phyloP scores from a whole-genome alignment of 2,888 invertebrate species.

The Idaea aversata region DNA sequence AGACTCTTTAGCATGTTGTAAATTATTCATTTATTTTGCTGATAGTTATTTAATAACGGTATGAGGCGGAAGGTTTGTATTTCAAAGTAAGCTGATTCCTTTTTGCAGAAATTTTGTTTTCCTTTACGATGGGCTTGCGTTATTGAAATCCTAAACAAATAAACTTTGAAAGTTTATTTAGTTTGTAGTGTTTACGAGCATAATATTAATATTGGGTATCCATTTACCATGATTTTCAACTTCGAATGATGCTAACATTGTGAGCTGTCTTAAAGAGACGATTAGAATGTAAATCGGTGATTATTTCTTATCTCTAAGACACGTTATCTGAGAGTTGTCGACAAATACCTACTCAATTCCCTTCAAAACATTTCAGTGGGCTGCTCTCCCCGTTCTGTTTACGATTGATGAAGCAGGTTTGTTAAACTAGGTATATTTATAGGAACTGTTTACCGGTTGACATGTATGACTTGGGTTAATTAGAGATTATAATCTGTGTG shows the following conservation, averaged over 20 bases:
- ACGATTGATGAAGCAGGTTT: constrained; percentile 43
- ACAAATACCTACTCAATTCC: constrained; percentile 33
- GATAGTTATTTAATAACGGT: constrained; percentile 3
- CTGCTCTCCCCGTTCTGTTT: constrained; percentile 18
- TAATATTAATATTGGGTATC: constrained; percentile 5
- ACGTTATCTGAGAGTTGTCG: constrained; percentile 33
- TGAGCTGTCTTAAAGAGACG: constrained; percentile 22
- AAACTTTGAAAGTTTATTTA: constrained; percentile 20
- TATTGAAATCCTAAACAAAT: constrained; percentile 34
- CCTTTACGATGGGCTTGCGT: constrained; percentile 21
- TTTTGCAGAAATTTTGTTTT: constrained; percentile 18
- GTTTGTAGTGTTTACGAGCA: constrained; percentile 18
- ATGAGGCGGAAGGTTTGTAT: neutral
- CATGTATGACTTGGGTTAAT: constrained; percentile 57
- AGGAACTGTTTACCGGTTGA: constrained; percentile 38
- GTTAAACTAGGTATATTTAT: constrained; percentile 37
- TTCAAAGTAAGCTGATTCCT: neutral
- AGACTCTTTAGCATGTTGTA: neutral
- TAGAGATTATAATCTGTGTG: constrained; percentile 59
- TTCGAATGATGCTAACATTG: constrained; percentile 8
- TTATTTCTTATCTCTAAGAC: constrained; percentile 40
- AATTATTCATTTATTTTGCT: neutral
- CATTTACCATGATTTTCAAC: constrained; percentile 6
- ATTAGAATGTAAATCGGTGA: constrained; percentile 33
- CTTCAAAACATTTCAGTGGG: constrained; percentile 41